These are phyloP conservation scores for Caenorhabditis sp. DNA, from an alignment of 2,888 invertebrate genomes.

Conservation along the genomic window DNA sequence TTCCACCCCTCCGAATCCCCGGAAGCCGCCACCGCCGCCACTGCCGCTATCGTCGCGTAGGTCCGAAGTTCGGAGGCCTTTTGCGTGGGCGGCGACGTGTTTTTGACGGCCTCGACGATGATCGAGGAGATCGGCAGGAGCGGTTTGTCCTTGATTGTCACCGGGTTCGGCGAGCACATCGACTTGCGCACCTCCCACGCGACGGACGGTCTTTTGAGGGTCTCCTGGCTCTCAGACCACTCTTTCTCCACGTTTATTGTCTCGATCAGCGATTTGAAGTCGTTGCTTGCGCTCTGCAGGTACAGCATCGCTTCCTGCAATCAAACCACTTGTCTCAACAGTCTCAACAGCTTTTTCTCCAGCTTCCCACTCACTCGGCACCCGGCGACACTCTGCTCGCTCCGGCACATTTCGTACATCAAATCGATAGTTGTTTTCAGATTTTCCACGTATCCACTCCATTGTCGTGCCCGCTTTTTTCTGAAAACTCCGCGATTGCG, in stretches of 20 bases:
- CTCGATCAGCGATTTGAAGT: slow-evolving; percentile 93
- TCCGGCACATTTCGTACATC: slow-evolving; percentile 95
- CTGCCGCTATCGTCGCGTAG: slow-evolving; percentile 52
- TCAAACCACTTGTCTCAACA: not conserved
- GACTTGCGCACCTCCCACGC: slow-evolving; percentile 97
- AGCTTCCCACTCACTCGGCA: slow-evolving; percentile 83
- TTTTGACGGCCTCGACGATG: slow-evolving; percentile 50
- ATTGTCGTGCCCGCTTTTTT: slow-evolving; percentile 86
- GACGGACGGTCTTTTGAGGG: slow-evolving; percentile 85
- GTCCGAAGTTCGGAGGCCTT: slow-evolving; percentile 7
- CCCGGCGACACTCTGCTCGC: slow-evolving; percentile 92
- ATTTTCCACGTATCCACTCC: slow-evolving; percentile 95
- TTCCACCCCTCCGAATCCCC: slow-evolving; percentile 61
- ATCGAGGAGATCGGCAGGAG: slow-evolving; percentile 55
- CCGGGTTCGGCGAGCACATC: slow-evolving; percentile 68
- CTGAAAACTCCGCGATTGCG: slow-evolving; percentile 46
- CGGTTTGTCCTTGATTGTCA: slow-evolving; percentile 12
- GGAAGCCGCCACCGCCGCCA: slow-evolving; percentile 53
- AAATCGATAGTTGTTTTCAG: slow-evolving; percentile 93
- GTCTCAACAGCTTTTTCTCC: not conserved
- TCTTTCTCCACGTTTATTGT: slow-evolving; percentile 95
- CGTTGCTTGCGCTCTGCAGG: slow-evolving; percentile 92
- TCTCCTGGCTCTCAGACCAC: slow-evolving; percentile 79
- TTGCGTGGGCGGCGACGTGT: not conserved
- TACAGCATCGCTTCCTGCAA: slow-evolving; percentile 91